Percentiles rank a stretch among this genome's conserved stretches.
Evolutionary conservation across 2,888 invertebrate species (phyloP).

Genomic region (Caenorhabditis auriculariae): DNA sequence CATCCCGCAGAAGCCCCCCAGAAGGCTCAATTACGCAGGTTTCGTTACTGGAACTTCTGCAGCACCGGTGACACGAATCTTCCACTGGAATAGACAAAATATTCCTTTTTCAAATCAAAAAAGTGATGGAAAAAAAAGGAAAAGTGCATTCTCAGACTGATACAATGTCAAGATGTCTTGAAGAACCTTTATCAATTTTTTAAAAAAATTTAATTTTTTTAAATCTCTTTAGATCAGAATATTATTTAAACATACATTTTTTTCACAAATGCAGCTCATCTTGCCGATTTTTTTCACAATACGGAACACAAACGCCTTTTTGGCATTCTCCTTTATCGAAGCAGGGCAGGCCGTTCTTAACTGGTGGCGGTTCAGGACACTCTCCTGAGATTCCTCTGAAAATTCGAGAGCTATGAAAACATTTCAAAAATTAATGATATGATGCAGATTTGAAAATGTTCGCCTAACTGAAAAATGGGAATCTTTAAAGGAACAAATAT

Average conservation of each 20-base stretch:
- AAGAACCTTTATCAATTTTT: too few species aligned
- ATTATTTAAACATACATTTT: constrained; percentile 71
- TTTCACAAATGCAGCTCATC: constrained; percentile 94
- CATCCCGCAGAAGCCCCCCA: constrained; percentile 75
- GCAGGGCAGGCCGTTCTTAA: constrained; percentile 83
- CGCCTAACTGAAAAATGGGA: too few species aligned
- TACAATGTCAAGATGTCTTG: too few species aligned
- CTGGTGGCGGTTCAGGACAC: constrained; percentile 83
- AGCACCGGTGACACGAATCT: constrained; percentile 90
- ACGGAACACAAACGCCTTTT: constrained; percentile 87
- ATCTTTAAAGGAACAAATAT: neutral
- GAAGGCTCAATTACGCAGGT: constrained; percentile 21
- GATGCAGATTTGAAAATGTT: neutral
- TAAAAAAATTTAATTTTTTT: too few species aligned
- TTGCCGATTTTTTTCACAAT: constrained; percentile 79
- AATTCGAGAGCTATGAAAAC: neutral
- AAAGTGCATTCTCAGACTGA: too few species aligned
- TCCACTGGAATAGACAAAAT: constrained; percentile 72
- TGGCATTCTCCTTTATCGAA: constrained; percentile 84
- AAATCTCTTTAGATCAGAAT: too few species aligned
- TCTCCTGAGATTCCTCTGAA: constrained; percentile 77
- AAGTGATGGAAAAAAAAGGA: too few species aligned
- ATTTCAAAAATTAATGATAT: neutral
- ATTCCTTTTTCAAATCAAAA: neutral
- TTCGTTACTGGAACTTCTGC: constrained; percentile 68